These are phyloP conservation scores for Tortrix viridana DNA, from an alignment of 2,888 invertebrate genomes.

Conservation along the genomic window DNA sequence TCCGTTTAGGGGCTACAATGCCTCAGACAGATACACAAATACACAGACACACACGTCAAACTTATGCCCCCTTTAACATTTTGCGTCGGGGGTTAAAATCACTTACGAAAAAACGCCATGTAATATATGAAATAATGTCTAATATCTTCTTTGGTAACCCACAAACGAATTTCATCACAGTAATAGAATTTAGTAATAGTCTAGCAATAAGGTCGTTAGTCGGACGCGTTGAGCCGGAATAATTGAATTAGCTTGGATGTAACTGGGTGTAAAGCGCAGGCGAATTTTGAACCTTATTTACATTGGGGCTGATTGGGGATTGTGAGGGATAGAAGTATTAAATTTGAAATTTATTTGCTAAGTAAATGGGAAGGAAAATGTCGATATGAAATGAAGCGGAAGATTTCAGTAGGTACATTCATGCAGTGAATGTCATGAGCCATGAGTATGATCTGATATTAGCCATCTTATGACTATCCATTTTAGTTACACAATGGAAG, in stretches of 20 bases:
- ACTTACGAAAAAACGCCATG: too few species aligned
- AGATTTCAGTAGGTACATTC: not conserved
- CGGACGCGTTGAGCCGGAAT: constrained; percentile 70
- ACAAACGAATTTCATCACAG: constrained; percentile 31
- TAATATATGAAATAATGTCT: not conserved
- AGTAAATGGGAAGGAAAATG: constrained; percentile 1
- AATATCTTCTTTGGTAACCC: not conserved
- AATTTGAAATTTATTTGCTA: constrained; percentile 1
- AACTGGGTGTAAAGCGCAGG: constrained; percentile 45
- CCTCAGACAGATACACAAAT: too few species aligned
- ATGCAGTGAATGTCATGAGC: too few species aligned
- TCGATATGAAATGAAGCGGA: not conserved
- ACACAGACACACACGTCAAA: too few species aligned
- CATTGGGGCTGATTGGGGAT: constrained; percentile 16
- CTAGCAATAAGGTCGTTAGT: constrained; percentile 72
- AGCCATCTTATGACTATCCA: too few species aligned
- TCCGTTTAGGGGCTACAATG: too few species aligned
- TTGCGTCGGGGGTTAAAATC: too few species aligned
- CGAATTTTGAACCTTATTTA: constrained; percentile 46
- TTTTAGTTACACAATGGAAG: too few species aligned
- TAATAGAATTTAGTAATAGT: constrained; percentile 38
- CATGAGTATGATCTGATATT: too few species aligned
- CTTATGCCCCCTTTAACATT: too few species aligned
- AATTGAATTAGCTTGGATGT: constrained; percentile 72
- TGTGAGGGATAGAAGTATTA: constrained; percentile 9